A percentile compares a stretch with the other conserved stretches of the same genome.
These are phyloP conservation scores for Pitta sordida DNA, from an alignment of 2,113 vertebrate genomes.

Conservation along the genomic window DNA sequence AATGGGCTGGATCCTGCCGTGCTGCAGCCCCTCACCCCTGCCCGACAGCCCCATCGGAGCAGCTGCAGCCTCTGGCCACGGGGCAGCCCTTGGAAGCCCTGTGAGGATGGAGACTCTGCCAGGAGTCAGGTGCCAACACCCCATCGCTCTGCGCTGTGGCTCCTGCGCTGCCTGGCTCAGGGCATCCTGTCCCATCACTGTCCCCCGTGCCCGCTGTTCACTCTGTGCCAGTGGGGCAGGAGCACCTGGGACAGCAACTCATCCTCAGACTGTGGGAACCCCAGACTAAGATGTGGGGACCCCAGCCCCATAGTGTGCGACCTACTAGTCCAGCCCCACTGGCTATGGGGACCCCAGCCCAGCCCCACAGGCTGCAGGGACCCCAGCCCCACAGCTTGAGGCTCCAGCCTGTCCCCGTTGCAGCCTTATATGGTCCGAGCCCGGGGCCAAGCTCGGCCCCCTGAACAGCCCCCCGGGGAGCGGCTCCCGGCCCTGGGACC, in stretches of 20 bases:
- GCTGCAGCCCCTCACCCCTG: neutral
- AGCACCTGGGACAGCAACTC: neutral
- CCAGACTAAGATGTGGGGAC: neutral
- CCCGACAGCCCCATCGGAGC: neutral
- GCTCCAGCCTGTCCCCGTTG: neutral
- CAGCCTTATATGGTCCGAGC: constrained; percentile 18
- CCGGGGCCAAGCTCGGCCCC: neutral
- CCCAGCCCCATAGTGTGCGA: neutral
- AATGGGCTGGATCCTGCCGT: neutral
- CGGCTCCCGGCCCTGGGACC: neutral
- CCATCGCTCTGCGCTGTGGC: rapidly evolving
- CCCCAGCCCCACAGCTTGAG: neutral
- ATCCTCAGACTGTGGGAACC: neutral
- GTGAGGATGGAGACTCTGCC: neutral
- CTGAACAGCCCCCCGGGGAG: neutral
- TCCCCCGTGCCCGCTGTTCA: neutral
- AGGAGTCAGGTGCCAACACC: neutral
- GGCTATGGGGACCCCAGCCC: neutral
- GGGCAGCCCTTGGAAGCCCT: neutral
- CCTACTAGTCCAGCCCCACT: neutral
- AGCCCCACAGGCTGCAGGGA: neutral
- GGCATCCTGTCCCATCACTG: neutral
- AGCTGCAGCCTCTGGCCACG: neutral
- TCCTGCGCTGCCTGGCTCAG: neutral
- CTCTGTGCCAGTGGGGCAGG: neutral